Evolutionary conservation across 2,888 invertebrate species (phyloP), one percentile per base, ranked within the genome.

Genomic region (Ectemnius cavifrons): DNA sequence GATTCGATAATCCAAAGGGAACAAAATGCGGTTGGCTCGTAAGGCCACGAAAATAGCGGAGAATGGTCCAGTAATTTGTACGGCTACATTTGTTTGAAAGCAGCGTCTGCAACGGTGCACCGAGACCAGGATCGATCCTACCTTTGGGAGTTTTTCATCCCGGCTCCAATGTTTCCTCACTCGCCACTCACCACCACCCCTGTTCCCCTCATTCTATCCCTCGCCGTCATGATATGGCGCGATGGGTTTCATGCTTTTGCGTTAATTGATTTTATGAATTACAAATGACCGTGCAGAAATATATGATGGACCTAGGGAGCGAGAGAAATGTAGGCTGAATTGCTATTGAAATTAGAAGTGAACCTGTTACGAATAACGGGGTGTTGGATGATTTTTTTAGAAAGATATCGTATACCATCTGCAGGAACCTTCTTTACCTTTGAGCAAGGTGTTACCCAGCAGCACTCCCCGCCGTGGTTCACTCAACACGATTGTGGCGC

Each of bases 41-140:
- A 37, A 16, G 14, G 18, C 14, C 62, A 11, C 63, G 23, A 8
- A 67, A 57, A 67, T 68, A 71, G 57, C 18, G 8, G 56, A n/a
- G 57, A 37, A 46, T 45, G 4, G 47, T 52, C 46, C 65, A 61
- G 57, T 45, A 20, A 59, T 59, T 56, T 49, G 57, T 56, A 59
- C 57, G 57, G 28, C 69, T 73, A 78, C 79, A 71, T 80, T 83
- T 75, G 75, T 78, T 79, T 81, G 75, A 79, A 78, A 78, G 81
- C 71, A 60, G 61, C 16, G 52, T 64, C 63, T 77, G 71, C 72
- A 75, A 69, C 68, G 59, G 61, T 78, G 70, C 78, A 78, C 66
- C 64, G 49, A 68, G 68, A 60, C 67, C 62, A 71, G 66, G 70
- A 81, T 83, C 84, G 82, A 85, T 84, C 78, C 73, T 67, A 45